phyloP scores from a whole-genome alignment of 2,888 invertebrate genomes.

The Dascillus cervinus region DNA sequence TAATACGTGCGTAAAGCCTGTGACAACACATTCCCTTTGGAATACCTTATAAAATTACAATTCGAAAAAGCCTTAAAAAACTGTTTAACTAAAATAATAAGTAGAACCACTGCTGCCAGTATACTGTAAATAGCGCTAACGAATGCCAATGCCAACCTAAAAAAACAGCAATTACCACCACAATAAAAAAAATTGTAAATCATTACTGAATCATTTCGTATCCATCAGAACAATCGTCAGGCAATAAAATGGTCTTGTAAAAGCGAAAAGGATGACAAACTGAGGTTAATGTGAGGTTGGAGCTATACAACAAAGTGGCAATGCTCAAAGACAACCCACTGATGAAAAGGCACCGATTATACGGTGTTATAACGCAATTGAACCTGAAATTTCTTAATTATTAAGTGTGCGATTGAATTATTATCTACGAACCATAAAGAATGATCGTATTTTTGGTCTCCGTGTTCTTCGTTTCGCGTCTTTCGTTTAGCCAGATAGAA shows the following conservation, averaged over 20 bases:
- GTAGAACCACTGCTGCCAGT: constrained; percentile 7
- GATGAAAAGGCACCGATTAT: constrained; percentile 70
- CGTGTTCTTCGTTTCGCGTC: too few relatives aligned
- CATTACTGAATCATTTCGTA: too few relatives aligned
- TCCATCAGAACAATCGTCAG: constrained; percentile 78
- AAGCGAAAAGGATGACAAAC: constrained; percentile 74
- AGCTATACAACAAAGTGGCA: constrained; percentile 61
- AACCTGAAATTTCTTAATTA: constrained; percentile 50
- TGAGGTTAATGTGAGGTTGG: constrained; percentile 77
- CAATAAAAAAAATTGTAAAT: too few relatives aligned
- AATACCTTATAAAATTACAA: too few relatives aligned
- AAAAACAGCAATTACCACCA: too few relatives aligned
- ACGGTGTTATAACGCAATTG: constrained; percentile 75
- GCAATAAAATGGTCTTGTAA: constrained; percentile 61
- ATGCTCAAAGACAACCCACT: constrained; percentile 50
- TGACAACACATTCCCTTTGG: too few relatives aligned
- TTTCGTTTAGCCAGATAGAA: too few relatives aligned
- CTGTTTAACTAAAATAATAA: constrained; percentile 23
- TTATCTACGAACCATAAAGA: constrained; percentile 60
- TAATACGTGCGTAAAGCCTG: too few relatives aligned
- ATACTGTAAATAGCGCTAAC: constrained; percentile 16
- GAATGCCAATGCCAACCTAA: constrained; percentile 16
- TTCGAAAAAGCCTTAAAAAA: too few relatives aligned
- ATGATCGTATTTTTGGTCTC: constrained; percentile 71
- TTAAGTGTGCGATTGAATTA: neutral